Conservation (phyloP, 2,888 invertebrate species). For the Pristionchus maxplancki region DNA sequence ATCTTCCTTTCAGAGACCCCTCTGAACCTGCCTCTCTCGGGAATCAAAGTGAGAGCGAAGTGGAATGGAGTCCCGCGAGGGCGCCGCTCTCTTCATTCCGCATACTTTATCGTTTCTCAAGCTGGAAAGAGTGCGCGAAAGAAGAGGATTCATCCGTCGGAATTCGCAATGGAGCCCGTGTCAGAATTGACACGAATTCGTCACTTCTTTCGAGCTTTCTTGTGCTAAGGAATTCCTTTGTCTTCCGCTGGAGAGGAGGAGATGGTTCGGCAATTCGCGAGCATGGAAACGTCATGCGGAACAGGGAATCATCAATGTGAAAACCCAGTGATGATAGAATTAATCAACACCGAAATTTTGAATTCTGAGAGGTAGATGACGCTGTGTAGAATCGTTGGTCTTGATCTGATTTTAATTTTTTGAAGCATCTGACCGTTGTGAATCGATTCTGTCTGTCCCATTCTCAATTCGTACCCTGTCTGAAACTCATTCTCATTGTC, state of each 20-base stretch:
- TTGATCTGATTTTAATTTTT: too few species aligned
- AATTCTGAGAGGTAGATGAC: too few species aligned
- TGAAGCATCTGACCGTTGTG: too few species aligned
- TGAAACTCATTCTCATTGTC: too few species aligned
- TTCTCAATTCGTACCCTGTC: too few species aligned
- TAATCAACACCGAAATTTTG: too few species aligned
- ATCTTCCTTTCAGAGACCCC: not conserved
- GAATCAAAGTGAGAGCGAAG: conserved; percentile 2
- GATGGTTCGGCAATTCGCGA: not conserved
- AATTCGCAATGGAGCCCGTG: not conserved
- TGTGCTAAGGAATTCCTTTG: conserved; percentile 34
- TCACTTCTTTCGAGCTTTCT: not conserved
- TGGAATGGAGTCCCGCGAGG: not conserved
- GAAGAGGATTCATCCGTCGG: not conserved
- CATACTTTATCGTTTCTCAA: too few species aligned
- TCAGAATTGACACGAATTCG: conserved; percentile 41
- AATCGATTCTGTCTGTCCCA: too few species aligned
- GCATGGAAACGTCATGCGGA: not conserved
- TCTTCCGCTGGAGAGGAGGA: not conserved
- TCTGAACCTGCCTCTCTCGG: not conserved
- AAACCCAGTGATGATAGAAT: not conserved
- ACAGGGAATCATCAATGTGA: not conserved
- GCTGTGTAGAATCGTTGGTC: too few species aligned
- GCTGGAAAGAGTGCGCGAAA: not conserved
- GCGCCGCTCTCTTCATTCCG: not conserved